A percentile compares a stretch with the other conserved stretches of the same genome.
Evolutionary conservation across 2,888 invertebrate species (phyloP).

Genomic region (Ferrisia virgata): DNA sequence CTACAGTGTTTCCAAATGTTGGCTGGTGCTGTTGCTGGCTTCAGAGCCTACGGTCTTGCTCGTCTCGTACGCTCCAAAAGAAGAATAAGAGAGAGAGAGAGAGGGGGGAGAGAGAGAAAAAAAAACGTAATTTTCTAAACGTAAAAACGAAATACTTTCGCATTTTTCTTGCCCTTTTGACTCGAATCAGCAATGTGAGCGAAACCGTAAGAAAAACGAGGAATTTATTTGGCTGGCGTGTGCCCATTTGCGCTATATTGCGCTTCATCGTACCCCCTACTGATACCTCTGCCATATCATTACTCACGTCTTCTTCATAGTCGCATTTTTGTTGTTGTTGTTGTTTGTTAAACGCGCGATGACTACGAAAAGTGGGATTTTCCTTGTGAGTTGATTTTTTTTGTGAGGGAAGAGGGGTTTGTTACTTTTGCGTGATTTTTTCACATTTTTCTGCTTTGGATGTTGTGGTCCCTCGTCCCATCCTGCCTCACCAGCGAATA

Average conservation of each 20-base stretch:
- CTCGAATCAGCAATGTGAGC: slow-evolving; percentile 5
- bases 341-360: not conserved
- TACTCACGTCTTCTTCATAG: not conserved
- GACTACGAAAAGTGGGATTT: not conserved
- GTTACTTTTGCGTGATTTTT: not conserved
- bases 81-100: no score
- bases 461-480: not conserved
- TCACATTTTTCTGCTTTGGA: not conserved
- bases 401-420: no score
- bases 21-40: not conserved
- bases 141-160: slow-evolving; percentile 39
- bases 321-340: not conserved
- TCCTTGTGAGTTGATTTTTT: not conserved
- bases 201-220: slow-evolving; percentile 13
- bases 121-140: slow-evolving; percentile 37
- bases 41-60: not conserved
- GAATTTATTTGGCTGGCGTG: slow-evolving; percentile 5
- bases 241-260: not conserved
- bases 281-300: no score
- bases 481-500: not conserved
- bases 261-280: no score
- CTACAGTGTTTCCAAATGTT: slow-evolving; percentile 5
- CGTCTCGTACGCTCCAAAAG: not conserved
- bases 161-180: slow-evolving; percentile 37
- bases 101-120: no score